phyloP scores from a whole-genome alignment of 2,113 vertebrate genomes.

The Ceuthmochares aereus region DNA sequence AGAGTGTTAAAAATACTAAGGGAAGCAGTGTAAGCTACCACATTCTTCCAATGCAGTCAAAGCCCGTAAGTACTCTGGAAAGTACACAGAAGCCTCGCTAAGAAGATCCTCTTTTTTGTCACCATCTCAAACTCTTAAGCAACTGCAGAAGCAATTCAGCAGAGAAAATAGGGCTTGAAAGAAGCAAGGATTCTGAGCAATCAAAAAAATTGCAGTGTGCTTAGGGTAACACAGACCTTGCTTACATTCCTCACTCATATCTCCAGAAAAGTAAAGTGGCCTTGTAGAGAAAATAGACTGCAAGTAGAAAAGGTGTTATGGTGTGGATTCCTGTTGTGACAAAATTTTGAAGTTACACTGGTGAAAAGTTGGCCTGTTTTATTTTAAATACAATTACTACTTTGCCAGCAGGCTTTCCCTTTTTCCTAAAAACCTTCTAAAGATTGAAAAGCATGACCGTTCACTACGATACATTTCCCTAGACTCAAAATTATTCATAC shows the following conservation, averaged over 20 bases:
- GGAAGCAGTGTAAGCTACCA: neutral
- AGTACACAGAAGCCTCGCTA: neutral
- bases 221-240: neutral
- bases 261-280: neutral
- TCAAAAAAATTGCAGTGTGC: neutral
- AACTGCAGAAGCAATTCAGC: neutral
- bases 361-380: neutral
- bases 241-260: neutral
- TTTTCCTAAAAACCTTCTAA: neutral
- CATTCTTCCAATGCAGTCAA: neutral
- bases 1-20: neutral
- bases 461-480: neutral
- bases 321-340: neutral
- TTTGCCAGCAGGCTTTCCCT: neutral
- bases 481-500: neutral
- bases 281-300: neutral
- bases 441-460: neutral
- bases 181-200: neutral
- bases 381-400: neutral
- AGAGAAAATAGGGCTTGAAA: neutral
- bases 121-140: neutral
- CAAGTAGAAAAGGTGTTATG: neutral
- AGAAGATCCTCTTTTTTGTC: neutral
- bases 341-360: neutral
- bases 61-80: neutral